phyloP scores from a whole-genome alignment of 2,888 invertebrate genomes.

The Cyclophora punctaria region DNA sequence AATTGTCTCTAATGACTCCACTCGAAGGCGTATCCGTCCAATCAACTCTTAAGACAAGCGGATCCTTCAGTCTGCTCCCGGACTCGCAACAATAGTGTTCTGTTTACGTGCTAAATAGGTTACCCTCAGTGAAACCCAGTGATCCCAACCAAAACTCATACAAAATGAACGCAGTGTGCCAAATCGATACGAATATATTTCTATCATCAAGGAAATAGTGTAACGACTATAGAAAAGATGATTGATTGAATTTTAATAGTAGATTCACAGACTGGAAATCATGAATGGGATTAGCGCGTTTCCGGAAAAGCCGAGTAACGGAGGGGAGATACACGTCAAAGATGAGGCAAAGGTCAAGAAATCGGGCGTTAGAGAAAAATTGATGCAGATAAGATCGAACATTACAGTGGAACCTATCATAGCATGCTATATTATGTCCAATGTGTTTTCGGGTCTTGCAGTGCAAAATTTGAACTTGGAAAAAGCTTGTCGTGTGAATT shows the following conservation, averaged over 20 bases:
- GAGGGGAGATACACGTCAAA: constrained; percentile 37
- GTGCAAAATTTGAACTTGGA: constrained; percentile 89
- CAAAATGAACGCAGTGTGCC: constrained; percentile 21
- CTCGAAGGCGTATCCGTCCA: constrained; percentile 69
- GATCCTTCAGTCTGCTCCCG: constrained; percentile 50
- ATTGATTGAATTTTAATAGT: constrained; percentile 37
- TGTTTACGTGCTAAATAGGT: constrained; percentile 19
- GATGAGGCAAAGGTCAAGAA: constrained; percentile 44
- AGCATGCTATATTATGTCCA: constrained; percentile 80
- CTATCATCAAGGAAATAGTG: constrained; percentile 17
- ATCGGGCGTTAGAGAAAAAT: constrained; percentile 52
- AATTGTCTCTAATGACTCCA: constrained; percentile 68
- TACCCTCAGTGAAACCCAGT: constrained; percentile 22
- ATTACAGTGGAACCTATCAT: constrained; percentile 82
- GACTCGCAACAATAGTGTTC: constrained; percentile 36
- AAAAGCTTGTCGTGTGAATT: constrained; percentile 89
- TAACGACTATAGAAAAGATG: constrained; percentile 30
- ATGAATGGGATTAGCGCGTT: constrained; percentile 62
- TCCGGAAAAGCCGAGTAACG: constrained; percentile 46
- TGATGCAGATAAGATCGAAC: constrained; percentile 71
- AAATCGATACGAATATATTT: constrained; percentile 8
- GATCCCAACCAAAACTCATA: constrained; percentile 14
- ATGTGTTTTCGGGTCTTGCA: constrained; percentile 82
- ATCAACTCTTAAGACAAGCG: constrained; percentile 65
- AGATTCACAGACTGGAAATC: constrained; percentile 30